Conservation (phyloP, 2,113 vertebrate genomes). For the Pundamilia nyererei region DNA sequence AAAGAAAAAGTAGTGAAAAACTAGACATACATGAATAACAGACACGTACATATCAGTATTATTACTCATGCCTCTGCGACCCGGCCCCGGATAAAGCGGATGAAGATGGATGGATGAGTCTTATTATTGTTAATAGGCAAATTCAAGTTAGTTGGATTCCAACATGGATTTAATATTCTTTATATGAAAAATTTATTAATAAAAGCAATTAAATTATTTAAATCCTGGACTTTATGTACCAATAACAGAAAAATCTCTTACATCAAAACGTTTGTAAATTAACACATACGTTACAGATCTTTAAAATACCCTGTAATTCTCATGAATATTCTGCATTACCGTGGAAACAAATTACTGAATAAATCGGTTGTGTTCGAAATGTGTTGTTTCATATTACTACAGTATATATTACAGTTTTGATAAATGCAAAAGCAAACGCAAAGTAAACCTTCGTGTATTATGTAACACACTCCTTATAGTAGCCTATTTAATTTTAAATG, state of each 20-base stretch:
- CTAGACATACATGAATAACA: background rate
- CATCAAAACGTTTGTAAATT: background rate
- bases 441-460: background rate
- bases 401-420: background rate
- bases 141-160: background rate
- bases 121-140: background rate
- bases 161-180: background rate
- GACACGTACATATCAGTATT: background rate
- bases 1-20: background rate
- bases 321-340: background rate
- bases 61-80: rapidly evolving
- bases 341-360: background rate
- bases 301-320: background rate
- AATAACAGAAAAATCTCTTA: background rate
- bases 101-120: background rate
- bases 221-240: background rate
- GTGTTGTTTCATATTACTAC: background rate
- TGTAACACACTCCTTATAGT: background rate
- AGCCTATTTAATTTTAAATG: background rate
- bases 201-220: background rate
- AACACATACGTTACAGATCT: background rate
- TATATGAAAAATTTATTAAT: background rate
- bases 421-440: background rate
- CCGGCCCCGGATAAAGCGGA: rapidly evolving
- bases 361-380: background rate